phyloP scores from a whole-genome alignment of 2,888 invertebrate species.

The Galeruca laticollis region DNA sequence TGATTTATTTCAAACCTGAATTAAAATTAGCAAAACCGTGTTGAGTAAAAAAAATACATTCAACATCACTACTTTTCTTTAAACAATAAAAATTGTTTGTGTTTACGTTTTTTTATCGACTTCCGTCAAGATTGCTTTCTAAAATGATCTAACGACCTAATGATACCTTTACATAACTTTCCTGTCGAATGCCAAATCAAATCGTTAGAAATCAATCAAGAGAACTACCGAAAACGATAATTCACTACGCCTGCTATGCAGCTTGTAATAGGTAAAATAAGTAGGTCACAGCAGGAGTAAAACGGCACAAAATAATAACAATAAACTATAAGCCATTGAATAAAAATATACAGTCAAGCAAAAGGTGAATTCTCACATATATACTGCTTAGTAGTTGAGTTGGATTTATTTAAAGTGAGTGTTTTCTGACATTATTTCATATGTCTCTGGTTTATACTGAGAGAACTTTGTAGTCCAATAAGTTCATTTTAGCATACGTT shows the following conservation, averaged over 20 bases:
- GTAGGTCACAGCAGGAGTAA: no score
- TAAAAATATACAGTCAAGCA: no score
- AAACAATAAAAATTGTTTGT: conserved; percentile 19
- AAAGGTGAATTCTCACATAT: no score
- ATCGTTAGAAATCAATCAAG: conserved; percentile 38
- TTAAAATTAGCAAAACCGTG: conserved; percentile 1
- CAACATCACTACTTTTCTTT: conserved; percentile 4
- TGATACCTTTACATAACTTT: conserved; percentile 30
- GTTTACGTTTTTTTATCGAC: conserved; percentile 27
- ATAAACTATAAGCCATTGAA: no score
- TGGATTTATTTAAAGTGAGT: no score
- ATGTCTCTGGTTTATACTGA: no score
- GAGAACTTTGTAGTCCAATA: no score
- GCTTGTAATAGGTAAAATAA: no score
- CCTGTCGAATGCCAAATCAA: conserved; percentile 25
- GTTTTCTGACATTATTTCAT: no score
- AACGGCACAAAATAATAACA: no score
- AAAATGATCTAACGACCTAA: conserved; percentile 30
- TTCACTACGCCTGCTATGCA: conserved; percentile 5
- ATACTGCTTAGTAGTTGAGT: no score
- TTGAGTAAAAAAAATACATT: conserved; percentile 8
- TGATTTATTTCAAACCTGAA: neutral
- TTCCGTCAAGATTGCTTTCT: conserved; percentile 35
- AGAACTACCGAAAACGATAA: conserved; percentile 25
- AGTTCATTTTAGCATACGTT: no score